A percentile compares a stretch with the other conserved stretches of the same genome.
These are phyloP conservation scores for Tachystola acroxantha DNA, from an alignment of 2,888 invertebrate species.

Conservation along the genomic window DNA sequence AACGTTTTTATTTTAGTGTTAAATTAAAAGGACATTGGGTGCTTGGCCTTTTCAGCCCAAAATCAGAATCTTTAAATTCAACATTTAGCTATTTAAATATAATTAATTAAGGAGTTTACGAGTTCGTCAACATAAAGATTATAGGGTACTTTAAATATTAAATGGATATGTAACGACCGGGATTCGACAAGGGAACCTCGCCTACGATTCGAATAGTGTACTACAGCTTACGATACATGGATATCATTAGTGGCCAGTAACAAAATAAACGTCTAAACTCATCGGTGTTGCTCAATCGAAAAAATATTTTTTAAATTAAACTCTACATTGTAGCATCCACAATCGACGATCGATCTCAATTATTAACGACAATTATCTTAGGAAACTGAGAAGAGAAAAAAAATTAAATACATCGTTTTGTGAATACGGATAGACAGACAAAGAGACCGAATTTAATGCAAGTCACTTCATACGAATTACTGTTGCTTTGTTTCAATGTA, in stretches of 20 bases:
- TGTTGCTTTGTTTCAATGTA: conserved; percentile 64
- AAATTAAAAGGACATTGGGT: no score
- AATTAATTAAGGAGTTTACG: no score
- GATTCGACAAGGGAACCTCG: no score
- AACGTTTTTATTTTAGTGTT: no score
- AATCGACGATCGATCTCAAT: conserved; percentile 40
- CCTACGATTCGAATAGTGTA: no score
- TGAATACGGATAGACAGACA: conserved; percentile 58
- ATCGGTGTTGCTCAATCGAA: conserved; percentile 25
- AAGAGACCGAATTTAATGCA: conserved; percentile 53
- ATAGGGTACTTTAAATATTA: no score
- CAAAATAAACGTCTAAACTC: conserved; percentile 16
- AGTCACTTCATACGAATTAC: conserved; percentile 76
- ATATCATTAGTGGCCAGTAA: conserved; percentile 34
- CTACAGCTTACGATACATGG: no score
- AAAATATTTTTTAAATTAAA: conserved; percentile 38
- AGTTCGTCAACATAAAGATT: no score
- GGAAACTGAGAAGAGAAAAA: conserved; percentile 41
- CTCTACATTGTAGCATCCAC: conserved; percentile 25
- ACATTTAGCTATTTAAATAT: no score
- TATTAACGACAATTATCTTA: conserved; percentile 67
- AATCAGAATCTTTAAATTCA: no score
- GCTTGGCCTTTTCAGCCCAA: no score
- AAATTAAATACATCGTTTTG: conserved; percentile 55
- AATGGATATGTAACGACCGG: no score